A percentile compares a stretch with the other conserved stretches of the same genome.
Evolutionary conservation across 1,140 invertebrate species (phyloP).

Genomic region (Brachionus plicatilis): DNA sequence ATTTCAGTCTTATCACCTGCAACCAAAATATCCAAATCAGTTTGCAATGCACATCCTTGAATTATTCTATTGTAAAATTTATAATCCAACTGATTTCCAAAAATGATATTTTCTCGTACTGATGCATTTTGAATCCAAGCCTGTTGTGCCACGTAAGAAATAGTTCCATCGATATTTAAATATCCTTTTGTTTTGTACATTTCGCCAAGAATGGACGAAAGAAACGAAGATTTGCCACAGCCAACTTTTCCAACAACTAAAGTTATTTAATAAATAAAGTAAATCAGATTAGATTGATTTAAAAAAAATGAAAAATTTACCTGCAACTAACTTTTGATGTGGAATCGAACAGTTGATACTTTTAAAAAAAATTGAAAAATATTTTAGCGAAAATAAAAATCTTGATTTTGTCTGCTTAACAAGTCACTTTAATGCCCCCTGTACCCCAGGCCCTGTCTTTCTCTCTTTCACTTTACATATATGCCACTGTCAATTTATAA

Average conservation of each 20-base stretch:
- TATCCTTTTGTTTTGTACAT: constrained; percentile 71
- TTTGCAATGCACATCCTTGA: constrained; percentile 51
- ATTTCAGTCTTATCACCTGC: constrained; percentile 43
- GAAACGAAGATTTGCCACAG: constrained; percentile 79
- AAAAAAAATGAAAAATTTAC: neutral
- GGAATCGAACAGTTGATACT: neutral
- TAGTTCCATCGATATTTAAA: constrained; percentile 70
- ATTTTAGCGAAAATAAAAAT: too few relatives aligned
- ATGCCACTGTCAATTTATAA: too few relatives aligned
- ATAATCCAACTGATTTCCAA: constrained; percentile 60
- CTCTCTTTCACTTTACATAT: too few relatives aligned
- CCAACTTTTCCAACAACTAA: constrained; percentile 81
- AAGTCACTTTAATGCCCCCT: too few relatives aligned
- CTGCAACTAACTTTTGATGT: neutral
- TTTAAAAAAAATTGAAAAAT: neutral
- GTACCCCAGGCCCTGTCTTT: too few relatives aligned
- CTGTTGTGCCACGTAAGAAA: constrained; percentile 68
- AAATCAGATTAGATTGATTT: neutral
- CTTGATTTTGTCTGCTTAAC: too few relatives aligned
- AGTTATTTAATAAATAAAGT: neutral
- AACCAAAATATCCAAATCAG: constrained; percentile 44
- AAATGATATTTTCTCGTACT: constrained; percentile 65
- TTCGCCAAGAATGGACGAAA: constrained; percentile 80
- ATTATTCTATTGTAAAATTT: constrained; percentile 58
- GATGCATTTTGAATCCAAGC: constrained; percentile 65